Evolutionary conservation across 2,888 invertebrate genomes (phyloP).

Genomic region (Drosophila pseudotakahashii): DNA sequence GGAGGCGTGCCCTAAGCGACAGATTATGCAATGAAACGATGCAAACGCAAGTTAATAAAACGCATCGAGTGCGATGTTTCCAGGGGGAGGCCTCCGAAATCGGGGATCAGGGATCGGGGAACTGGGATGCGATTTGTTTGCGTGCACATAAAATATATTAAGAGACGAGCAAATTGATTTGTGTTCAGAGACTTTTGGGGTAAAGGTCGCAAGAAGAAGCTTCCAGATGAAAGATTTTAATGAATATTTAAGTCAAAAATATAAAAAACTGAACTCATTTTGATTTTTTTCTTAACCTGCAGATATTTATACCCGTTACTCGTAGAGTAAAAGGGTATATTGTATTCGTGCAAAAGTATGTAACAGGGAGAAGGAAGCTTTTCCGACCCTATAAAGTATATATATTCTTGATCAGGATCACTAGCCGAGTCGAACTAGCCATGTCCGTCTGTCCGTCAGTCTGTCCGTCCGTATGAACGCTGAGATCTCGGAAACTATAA

Average conservation of each 20-base stretch:
- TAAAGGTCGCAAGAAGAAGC: background rate
- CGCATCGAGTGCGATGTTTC: conserved; percentile 42
- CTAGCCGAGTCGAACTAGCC: too few species aligned
- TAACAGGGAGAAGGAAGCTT: too few species aligned
- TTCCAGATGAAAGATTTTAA: background rate
- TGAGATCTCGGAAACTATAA: too few species aligned
- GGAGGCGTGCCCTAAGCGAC: conserved; percentile 52
- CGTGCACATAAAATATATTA: conserved; percentile 45
- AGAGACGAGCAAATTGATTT: conserved; percentile 23
- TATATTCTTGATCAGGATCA: too few species aligned
- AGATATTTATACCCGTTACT: too few species aligned
- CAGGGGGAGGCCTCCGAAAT: background rate
- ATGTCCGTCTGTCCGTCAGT: too few species aligned
- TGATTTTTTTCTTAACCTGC: too few species aligned
- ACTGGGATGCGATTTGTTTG: conserved; percentile 55
- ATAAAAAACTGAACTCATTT: too few species aligned
- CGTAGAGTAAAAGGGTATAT: too few species aligned
- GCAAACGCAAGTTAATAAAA: conserved; percentile 73
- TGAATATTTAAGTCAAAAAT: background rate
- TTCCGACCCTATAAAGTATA: too few species aligned
- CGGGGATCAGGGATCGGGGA: background rate
- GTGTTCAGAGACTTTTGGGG: conserved; percentile 2
- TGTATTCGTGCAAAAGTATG: too few species aligned
- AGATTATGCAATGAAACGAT: conserved; percentile 77
- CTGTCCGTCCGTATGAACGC: too few species aligned